Base-by-base conservation (phyloP, 1,140 invertebrate species). In the Gonatopus flavifemur region DNA sequence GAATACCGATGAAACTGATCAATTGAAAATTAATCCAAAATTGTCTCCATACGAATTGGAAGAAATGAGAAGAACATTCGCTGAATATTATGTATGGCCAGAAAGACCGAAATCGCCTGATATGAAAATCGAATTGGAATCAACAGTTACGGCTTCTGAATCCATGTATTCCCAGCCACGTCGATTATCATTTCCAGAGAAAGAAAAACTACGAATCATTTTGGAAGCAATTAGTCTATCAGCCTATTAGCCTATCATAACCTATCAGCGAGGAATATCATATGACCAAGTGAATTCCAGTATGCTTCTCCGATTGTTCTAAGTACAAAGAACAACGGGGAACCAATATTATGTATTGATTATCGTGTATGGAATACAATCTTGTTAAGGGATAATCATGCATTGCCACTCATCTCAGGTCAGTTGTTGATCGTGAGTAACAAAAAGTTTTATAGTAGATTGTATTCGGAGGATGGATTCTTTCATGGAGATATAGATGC, bases 251-350 rank as follows among this genome's bases (percentile, higher is more conserved):
- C n/a, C n/a, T n/a, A n/a, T n/a, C n/a, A n/a, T n/a, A n/a, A 64
- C 5, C 49, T 64, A 22, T 31, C 60, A 9, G 28, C 41, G 19
- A 54, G 59, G 9, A 35, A 46, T 8, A 52, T 57, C n/a, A 64
- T 69, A 36, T 30, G 53, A n/a, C 49, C 53, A 20, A 60, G 56
- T 39, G 35, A 56, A 13, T 64, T 65, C 12, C 46, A 62, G 35
- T 70, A 57, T 45, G 55, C 54, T 8, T 61, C 61, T 13, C 57
- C 61, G 16, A 58, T 65, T 4, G 48, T 62, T 9, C 37, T 67
- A 10, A 59, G 59, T 1, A 55, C 42, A 44, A 67, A 69, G 38
- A 68, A 67, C 40, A 58, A 50, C n/a, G 61, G 56, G n/a, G 52
- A 61, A 9, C 15, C 53, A 3, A 20, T 60, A n/a, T 25, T 66